phyloP scores from a whole-genome alignment of 2,888 invertebrate genomes.

The Acheta domesticus region DNA sequence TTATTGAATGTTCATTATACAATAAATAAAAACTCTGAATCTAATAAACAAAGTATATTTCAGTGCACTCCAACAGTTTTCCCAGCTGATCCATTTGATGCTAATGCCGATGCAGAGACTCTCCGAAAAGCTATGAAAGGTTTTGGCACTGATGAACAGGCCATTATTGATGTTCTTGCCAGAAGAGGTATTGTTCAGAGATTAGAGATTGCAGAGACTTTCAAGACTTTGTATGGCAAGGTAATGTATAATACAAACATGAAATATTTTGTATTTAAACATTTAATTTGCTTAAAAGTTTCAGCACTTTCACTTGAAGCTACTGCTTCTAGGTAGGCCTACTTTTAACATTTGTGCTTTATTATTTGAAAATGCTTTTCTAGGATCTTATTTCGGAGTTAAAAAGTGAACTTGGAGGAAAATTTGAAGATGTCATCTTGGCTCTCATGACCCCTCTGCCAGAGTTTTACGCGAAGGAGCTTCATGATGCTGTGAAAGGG shows the following conservation, averaged over 20 bases:
- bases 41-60: conserved; percentile 34
- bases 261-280: conserved; percentile 35
- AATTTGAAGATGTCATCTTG: conserved; percentile 85
- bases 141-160: conserved; percentile 86
- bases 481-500: conserved; percentile 83
- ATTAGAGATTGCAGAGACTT: conserved; percentile 83
- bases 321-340: not conserved
- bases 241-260: too few relatives aligned
- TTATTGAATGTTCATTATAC: not conserved
- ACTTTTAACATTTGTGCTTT: not conserved
- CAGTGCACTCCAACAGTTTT: conserved; percentile 86
- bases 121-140: conserved; percentile 91
- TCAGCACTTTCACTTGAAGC: not conserved
- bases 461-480: conserved; percentile 86
- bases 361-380: conserved; percentile 18
- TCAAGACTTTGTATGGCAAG: conserved; percentile 89
- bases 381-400: conserved; percentile 75
- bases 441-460: conserved; percentile 86
- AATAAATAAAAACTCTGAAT: too few relatives aligned
- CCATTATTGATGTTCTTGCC: conserved; percentile 85
- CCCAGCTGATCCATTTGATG: conserved; percentile 82
- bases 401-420: conserved; percentile 85
- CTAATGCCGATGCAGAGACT: conserved; percentile 77
- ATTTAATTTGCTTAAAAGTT: not conserved
- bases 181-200: conserved; percentile 87